Evolutionary conservation across 2,888 invertebrate genomes (phyloP), one percentile per base, ranked within the genome.

Genomic region (Drosophila anomalata): DNA sequence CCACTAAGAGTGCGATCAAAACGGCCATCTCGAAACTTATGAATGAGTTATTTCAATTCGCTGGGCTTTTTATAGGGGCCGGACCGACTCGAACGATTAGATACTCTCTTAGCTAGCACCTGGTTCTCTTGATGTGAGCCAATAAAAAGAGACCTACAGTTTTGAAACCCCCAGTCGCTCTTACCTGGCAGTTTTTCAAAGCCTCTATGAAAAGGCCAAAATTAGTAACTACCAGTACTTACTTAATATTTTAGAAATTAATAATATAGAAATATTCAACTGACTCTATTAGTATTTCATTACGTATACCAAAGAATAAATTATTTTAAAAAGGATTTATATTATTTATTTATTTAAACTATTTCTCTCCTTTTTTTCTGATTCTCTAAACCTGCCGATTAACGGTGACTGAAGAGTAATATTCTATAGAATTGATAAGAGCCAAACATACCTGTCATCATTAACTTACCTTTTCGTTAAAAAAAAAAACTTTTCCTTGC

Each of bases 1-100:
- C 74, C 12, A 73, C 24, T 4, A 69, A 26, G 2, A 69, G 11
- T 8, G 44, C 33, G 39, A 73, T 33, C 17, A 65, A 3, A 31
- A 50, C 46, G 3, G 67, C 54, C 69, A 69, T 69, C 7, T 14
- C 41, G 20, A 12, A 9, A 7, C 9, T 24, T 24, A 62, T 63
- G 53, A 48, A 54, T 2, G 24, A 9, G 7, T 0, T 0, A 0
- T 0, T 7, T 0, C 6, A 12, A 0, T 1, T 1, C 0, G 7
- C 2, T n/a, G 5, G 8, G 9, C 14, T 11, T 61, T 68, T 36
- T 69, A 69, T 69, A 68, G n/a, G 1, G 5, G 12, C 4, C 31
- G 1, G 4, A 12, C 12, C 33, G 12, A 3, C 12, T 33, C 33
- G 33, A 11, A 12, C 33, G 12, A 33, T 33, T 20, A n/a, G 14